These are phyloP conservation scores for Trichonephila clavata DNA, from an alignment of 1,140 invertebrate species.

Conservation along the genomic window DNA sequence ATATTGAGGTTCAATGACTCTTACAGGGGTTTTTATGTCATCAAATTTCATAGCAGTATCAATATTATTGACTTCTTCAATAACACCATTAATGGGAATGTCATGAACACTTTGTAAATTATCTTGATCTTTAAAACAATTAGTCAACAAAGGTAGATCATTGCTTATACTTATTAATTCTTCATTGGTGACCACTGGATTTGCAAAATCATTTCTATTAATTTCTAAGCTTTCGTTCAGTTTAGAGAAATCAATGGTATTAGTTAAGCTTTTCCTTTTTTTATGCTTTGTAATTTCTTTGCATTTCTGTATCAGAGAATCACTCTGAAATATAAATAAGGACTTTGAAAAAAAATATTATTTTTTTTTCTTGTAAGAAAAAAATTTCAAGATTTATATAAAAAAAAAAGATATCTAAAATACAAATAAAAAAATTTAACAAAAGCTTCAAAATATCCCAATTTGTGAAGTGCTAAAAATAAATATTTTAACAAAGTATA, in stretches of 20 bases:
- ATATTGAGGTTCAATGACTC: background rate
- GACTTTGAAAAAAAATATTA: background rate
- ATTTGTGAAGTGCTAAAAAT: too few relatives aligned
- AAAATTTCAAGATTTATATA: too few relatives aligned
- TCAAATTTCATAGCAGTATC: background rate
- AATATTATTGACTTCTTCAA: background rate
- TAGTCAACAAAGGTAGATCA: background rate
- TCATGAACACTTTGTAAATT: background rate
- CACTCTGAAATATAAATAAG: background rate
- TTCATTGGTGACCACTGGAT: background rate
- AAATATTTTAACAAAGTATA: too few relatives aligned
- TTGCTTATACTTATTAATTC: background rate
- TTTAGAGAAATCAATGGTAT: too few relatives aligned
- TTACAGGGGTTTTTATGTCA: background rate
- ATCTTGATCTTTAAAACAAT: background rate
- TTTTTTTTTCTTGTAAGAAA: too few relatives aligned
- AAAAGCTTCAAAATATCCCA: too few relatives aligned
- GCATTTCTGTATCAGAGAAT: background rate
- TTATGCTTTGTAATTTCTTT: conserved; percentile 5
- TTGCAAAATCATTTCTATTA: background rate
- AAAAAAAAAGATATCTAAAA: too few relatives aligned
- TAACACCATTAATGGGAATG: background rate
- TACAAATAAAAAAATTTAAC: too few relatives aligned
- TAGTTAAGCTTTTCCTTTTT: background rate
- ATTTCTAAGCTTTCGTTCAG: background rate